Base-by-base conservation (phyloP, 1,140 invertebrate genomes). In the Hyposmocoma kahamanoa region DNA sequence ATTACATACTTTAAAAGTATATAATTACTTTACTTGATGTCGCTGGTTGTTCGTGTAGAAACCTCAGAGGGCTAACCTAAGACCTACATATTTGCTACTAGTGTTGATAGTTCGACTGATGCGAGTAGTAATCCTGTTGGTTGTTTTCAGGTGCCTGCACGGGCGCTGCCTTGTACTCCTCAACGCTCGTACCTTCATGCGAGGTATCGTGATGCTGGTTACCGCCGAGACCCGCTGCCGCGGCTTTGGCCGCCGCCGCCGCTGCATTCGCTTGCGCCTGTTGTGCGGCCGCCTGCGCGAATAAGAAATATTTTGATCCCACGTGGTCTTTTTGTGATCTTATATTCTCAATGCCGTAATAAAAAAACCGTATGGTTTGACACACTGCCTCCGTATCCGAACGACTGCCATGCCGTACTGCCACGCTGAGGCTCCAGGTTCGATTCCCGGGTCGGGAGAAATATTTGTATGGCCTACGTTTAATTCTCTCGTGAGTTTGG, bases 101-200 rank as follows among this genome's bases (percentile, higher is more conserved):
- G 64, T 79, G 79, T 49, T 82, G 73, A 62, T 65, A 81, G 53
- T 82, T 72, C 74, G 76, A 72, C 63, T 74, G 71, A 18, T 42
- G 34, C 9, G 9, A 9, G 50, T 78, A 82, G 52, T 78, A 82
- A 18, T 81, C 72, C 13, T n/a, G 28, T 10, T 10, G 18, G 49
- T 56, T 60, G 22, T 67, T 59, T 30, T 71, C 62, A 22, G 60
- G 53, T 28, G 48, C 50, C 32, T 62, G 56, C 30, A 52, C 47
- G 3, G 78, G 67, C 4, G 55, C 55, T 5, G 58, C 68, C 22
- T 63, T 53, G 62, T 79, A 77, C 47, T 82, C 69, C 50, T 79
- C 72, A 58, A 65, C 57, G 50, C 62, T 69, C 64, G 71, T 84
- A 84, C 78, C 81, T 84, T 84, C 81, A 58, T 82, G 71, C 2